Evolutionary conservation across 2,797 vertebrate genomes (phyloP).

Genomic region (Sternotherus odoratus): DNA sequence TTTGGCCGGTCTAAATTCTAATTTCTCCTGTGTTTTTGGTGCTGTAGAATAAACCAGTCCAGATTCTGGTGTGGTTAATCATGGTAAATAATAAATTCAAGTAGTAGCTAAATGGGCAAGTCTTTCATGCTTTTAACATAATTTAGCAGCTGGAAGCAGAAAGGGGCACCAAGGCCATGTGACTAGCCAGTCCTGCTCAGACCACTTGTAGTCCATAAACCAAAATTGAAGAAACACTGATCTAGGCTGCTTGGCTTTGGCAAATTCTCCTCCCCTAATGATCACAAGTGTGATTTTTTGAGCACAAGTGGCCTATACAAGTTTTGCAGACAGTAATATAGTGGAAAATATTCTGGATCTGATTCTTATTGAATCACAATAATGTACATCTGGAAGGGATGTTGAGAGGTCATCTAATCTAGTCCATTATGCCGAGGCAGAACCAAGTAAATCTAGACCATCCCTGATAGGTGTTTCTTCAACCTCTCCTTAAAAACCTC

Average conservation of each 20-base stretch:
- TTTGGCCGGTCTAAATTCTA: background rate
- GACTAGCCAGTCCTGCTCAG: background rate
- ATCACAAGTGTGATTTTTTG: background rate
- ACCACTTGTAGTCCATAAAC: background rate
- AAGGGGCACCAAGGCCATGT: background rate
- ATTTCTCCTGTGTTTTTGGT: background rate
- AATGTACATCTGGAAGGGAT: background rate
- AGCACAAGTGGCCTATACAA: background rate
- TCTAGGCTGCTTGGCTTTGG: background rate
- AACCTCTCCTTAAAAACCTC: background rate
- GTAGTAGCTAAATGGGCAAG: background rate
- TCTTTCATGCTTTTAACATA: background rate
- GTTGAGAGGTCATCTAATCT: background rate
- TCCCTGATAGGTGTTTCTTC: background rate
- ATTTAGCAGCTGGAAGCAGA: background rate
- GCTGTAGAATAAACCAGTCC: background rate
- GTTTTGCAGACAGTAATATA: background rate
- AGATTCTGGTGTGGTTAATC: background rate
- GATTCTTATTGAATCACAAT: background rate
- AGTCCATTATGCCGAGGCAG: background rate
- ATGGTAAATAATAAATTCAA: conserved; percentile 14
- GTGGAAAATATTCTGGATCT: background rate
- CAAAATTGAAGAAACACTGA: background rate
- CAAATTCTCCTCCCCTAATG: background rate
- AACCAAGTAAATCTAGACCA: background rate